Base-by-base conservation (phyloP, 2,113 vertebrate genomes). In the Pseudorectes ferrugineus region DNA sequence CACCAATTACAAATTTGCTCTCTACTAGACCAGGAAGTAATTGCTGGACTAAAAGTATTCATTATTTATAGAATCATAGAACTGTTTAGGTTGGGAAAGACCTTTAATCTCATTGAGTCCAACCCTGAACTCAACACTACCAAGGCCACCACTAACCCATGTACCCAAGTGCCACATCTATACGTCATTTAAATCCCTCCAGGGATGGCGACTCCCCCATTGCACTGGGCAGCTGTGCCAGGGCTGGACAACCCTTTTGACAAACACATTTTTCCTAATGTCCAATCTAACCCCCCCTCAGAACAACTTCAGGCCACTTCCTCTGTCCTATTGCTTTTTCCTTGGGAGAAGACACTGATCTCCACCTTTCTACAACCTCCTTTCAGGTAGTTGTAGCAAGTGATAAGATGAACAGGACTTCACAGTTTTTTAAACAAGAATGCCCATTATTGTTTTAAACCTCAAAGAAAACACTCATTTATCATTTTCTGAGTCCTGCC, bases 21-120 rank as follows among this genome's bases (percentile, higher is more conserved):
- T 91, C 65, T 79, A 40, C 55, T 54, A 88, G 82, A 84, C 36
- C 57, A 87, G 46, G 68, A 82, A 91, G 85, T 54, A 91, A 88
- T 40, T 29, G 4, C 73, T 86, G 40, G 46, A 59, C 68, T 86
- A 49, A 42, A 96, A 67, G 21, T 45, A 63, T 28, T 94, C 22
- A 79, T 86, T 92, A 75, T 40, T 75, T 86, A 85, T 7, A 20
- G 35, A 70, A 55, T 49, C 26, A 49, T 2, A 48, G 46, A 62
- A 36, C 10, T 31, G n/a, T 40, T 89, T 33, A 36, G 35, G 10
- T 20, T 55, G 18, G 48, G 15, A 48, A 82, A 68, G 40, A 48
- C 40, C 25, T 83, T 65, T n/a, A 11, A 51, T 6, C 29, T 59
- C 23, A 49, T 15, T 10, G 22, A 62, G 42, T 28, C 31, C 35